These are phyloP conservation scores for Melanotaenia nigrans DNA, from an alignment of 2,797 vertebrate species.

Conservation along the genomic window DNA sequence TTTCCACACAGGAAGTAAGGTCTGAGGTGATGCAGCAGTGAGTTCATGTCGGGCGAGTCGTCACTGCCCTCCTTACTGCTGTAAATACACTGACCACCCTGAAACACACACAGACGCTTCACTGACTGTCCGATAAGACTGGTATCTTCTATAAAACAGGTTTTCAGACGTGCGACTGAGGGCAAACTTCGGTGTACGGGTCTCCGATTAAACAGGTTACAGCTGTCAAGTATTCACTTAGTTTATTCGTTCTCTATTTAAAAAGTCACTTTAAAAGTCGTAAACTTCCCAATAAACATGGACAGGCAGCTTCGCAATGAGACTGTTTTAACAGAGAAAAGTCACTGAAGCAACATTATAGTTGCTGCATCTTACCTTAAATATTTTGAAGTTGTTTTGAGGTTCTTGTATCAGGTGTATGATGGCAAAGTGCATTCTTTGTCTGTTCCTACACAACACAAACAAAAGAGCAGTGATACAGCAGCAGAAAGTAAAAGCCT, in stretches of 20 bases:
- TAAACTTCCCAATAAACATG: background rate
- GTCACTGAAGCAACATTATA: background rate
- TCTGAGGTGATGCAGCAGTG: slow-evolving; percentile 90
- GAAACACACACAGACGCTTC: slow-evolving; percentile 13
- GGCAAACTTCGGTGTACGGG: background rate
- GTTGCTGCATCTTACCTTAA: slow-evolving; percentile 87
- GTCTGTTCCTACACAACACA: slow-evolving; percentile 87
- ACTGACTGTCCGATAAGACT: no score
- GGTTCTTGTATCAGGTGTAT: slow-evolving; percentile 95
- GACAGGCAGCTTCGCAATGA: background rate
- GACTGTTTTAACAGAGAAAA: background rate
- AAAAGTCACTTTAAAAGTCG: background rate
- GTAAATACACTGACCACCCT: slow-evolving; percentile 95
- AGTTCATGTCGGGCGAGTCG: slow-evolving; percentile 85
- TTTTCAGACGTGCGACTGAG: no score
- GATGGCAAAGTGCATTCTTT: slow-evolving; percentile 97
- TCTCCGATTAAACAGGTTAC: background rate
- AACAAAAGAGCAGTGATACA: background rate
- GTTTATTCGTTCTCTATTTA: background rate
- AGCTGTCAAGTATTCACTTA: no score
- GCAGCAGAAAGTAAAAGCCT: background rate
- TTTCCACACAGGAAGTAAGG: slow-evolving; percentile 91
- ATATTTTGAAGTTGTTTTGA: slow-evolving; percentile 99
- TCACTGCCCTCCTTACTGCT: slow-evolving; percentile 91
- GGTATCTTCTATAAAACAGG: no score